Conservation (phyloP, 2,113 vertebrate species). For the Centropus bengalensis region DNA sequence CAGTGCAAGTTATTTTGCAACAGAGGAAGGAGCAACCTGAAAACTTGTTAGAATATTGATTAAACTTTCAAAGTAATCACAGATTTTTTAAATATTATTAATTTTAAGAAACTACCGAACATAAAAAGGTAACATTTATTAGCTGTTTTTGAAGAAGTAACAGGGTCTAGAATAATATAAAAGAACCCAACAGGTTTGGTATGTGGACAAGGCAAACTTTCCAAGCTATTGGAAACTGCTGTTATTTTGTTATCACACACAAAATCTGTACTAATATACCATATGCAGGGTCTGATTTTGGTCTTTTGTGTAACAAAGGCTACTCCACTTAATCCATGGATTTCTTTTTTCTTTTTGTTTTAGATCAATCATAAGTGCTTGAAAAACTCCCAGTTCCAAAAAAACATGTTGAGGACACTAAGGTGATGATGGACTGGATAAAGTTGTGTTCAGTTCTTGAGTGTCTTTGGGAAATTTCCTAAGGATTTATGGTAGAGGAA, state of each 20-base stretch:
- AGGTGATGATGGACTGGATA: neutral
- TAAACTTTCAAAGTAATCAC: neutral
- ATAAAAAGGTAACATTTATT: neutral
- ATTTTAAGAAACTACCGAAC: neutral
- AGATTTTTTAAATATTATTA: neutral
- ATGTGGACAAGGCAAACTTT: neutral
- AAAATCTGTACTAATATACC: neutral
- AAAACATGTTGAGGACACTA: neutral
- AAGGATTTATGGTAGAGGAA: neutral
- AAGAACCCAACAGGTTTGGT: neutral
- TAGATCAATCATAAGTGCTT: neutral
- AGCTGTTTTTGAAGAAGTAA: neutral
- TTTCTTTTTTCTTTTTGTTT: neutral
- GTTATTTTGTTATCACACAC: neutral
- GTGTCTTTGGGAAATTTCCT: neutral
- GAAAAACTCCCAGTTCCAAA: neutral
- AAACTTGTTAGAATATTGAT: constrained; percentile 3
- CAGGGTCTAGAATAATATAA: neutral
- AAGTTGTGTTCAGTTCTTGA: neutral
- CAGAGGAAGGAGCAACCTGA: constrained; percentile 17
- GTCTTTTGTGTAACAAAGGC: neutral
- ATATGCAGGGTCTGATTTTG: neutral
- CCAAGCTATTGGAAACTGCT: accelerated
- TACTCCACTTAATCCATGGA: neutral
- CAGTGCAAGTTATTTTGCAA: constrained; percentile 2